Base-by-base conservation (phyloP, 2,888 invertebrate genomes). In the Rhodophaea formosa region DNA sequence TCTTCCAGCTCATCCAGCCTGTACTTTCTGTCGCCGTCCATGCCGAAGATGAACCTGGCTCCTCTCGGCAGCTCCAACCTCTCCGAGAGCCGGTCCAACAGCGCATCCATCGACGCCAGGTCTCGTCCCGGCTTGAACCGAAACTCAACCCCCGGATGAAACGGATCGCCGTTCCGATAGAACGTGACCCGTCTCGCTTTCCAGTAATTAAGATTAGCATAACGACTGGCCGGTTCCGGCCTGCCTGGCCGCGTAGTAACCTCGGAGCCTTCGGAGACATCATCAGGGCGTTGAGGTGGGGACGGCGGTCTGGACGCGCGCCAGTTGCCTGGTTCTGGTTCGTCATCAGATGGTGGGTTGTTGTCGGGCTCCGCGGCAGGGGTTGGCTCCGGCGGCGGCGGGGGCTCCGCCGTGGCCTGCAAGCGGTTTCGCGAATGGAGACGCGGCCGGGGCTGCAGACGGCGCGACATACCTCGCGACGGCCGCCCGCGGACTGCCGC, bases 141-240 rank as follows among this genome's bases (percentile, higher is more conserved):
- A 64, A 96, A 95, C 82, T 97, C 97, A 42, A 97, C 94, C 0
- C 98, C 97, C 14, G 96, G 97, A 77, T 96, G 97, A 79, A 97
- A 97, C 0, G 97, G 96, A 79, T 98, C 98, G 3, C 98, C 98
- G 92, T 98, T 98, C 79, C 97, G 95, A 88, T 96, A 98, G 86
- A 98, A 98, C 1, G 96, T 95, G 59, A 98, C 96, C 55, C 97
- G 92, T 60, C 97, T 92, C 0, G 97, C 96, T 73, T 96, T 94
- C 97, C 97, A 97, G 79, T 96, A 97, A 65, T 96, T 96, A 55
- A 96, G 93, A 81, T 96, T 96, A 65, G 94, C 94, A 84, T 96
- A 96, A 71, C 94, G 89, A 79, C 93, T 93, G 59, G 92, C 77
- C 69, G 93, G 92, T 83, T 93, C 87, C 67, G 91, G 80, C 83